Percentiles rank a stretch among this genome's conserved stretches.
Conservation (phyloP, 2,113 vertebrate species). For the Columba janthina region DNA sequence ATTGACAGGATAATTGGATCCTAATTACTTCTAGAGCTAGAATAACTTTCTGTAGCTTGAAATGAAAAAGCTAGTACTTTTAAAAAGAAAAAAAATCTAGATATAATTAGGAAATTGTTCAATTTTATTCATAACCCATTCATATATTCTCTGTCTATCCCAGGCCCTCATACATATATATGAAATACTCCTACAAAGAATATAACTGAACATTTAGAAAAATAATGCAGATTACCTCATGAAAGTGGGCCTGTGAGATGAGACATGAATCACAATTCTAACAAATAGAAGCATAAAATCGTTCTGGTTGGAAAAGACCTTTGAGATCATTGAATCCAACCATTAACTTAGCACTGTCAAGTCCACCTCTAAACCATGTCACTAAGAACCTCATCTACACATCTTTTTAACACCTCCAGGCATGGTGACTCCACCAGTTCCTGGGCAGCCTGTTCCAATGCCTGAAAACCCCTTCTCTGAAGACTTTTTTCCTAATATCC, state of each 20-base stretch:
- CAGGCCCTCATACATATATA: neutral
- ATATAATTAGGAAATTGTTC: neutral
- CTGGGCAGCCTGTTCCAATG: too few species aligned
- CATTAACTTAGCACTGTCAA: too few species aligned
- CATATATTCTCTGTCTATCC: neutral
- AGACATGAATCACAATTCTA: neutral
- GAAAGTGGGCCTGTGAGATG: neutral
- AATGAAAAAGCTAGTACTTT: neutral
- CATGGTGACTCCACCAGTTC: too few species aligned
- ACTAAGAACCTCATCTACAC: too few species aligned
- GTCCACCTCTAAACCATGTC: too few species aligned
- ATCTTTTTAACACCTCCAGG: too few species aligned
- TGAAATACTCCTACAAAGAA: neutral
- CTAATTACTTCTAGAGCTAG: conserved; percentile 1
- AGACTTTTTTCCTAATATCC: too few species aligned
- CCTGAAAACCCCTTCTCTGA: too few species aligned
- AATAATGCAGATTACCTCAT: neutral
- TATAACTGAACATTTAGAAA: neutral
- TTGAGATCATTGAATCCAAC: too few species aligned
- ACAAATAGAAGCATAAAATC: neutral
- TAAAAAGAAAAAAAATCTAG: neutral
- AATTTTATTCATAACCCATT: neutral
- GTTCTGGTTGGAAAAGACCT: too few species aligned
- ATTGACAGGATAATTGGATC: neutral
- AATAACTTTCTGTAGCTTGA: neutral